Percentiles rank a stretch among this genome's conserved stretches.
Evolutionary conservation across 1,140 invertebrate genomes (phyloP).

Genomic region (Ctenoplectra terminalis): DNA sequence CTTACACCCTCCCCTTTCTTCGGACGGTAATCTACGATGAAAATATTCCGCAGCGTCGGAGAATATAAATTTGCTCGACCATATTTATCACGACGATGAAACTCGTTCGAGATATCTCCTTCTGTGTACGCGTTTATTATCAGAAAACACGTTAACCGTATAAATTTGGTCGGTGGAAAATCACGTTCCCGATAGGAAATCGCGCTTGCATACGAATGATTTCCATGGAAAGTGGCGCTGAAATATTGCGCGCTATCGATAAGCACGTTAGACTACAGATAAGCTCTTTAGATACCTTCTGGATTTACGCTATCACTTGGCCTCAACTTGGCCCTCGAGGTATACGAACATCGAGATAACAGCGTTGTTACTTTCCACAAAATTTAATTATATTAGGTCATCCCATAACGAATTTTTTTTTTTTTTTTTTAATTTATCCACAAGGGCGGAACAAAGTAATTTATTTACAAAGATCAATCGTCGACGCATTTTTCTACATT

Average conservation of each 20-base stretch:
- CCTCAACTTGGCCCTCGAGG: too few relatives aligned
- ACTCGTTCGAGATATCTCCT: not conserved
- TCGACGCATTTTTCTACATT: too few relatives aligned
- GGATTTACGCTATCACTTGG: not conserved
- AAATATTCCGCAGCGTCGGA: not conserved
- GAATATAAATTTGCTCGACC: not conserved
- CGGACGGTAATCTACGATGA: not conserved
- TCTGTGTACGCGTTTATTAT: not conserved
- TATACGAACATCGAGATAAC: too few relatives aligned
- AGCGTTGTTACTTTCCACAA: too few relatives aligned
- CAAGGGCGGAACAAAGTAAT: too few relatives aligned
- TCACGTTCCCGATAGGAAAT: not conserved
- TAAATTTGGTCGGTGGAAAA: not conserved
- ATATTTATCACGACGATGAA: not conserved
- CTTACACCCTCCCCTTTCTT: not conserved
- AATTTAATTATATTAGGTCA: too few relatives aligned
- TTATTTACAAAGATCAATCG: too few relatives aligned
- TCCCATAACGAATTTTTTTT: too few relatives aligned
- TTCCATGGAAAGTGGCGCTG: not conserved
- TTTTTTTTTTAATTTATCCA: too few relatives aligned
- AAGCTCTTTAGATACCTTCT: not conserved
- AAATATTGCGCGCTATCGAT: not conserved
- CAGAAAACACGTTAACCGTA: not conserved
- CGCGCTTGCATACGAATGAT: conserved; percentile 2
- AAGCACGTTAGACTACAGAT: not conserved